phyloP scores from a whole-genome alignment of 2,888 invertebrate species.

The Aelia acuminata region DNA sequence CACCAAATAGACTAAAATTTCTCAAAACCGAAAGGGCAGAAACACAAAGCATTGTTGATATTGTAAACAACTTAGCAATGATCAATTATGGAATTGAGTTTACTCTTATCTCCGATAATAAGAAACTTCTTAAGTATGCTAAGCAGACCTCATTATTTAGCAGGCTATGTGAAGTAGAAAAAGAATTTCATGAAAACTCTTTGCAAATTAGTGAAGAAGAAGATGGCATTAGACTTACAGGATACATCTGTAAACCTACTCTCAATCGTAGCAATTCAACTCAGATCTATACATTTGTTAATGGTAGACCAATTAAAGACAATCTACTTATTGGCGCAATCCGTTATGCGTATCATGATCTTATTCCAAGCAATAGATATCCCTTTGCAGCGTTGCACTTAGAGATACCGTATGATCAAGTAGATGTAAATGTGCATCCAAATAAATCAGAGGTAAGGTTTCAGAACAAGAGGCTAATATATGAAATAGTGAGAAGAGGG shows the following conservation, averaged over 20 bases:
- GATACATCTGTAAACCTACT: constrained; percentile 49
- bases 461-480: constrained; percentile 49
- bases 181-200: constrained; percentile 30
- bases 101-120: constrained; percentile 50
- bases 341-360: constrained; percentile 49
- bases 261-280: constrained; percentile 49
- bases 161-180: constrained; percentile 43
- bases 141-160: constrained; percentile 45
- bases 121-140: constrained; percentile 46
- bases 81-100: constrained; percentile 32
- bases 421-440: constrained; percentile 49
- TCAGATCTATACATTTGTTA: constrained; percentile 38
- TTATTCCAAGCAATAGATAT: constrained; percentile 43
- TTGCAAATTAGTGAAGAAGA: constrained; percentile 46
- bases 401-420: constrained; percentile 44
- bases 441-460: constrained; percentile 51
- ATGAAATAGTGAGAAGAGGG: constrained; percentile 52
- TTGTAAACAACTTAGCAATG: constrained; percentile 50
- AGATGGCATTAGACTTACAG: constrained; percentile 42
- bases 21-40: constrained; percentile 41
- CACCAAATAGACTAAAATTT: constrained; percentile 41
- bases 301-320: constrained; percentile 49
- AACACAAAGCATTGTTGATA: constrained; percentile 52
- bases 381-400: constrained; percentile 46
- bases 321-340: constrained; percentile 51